A percentile compares a stretch with the other conserved stretches of the same genome.
Conservation (phyloP, 2,888 invertebrate species). For the Orgyia antiqua region DNA sequence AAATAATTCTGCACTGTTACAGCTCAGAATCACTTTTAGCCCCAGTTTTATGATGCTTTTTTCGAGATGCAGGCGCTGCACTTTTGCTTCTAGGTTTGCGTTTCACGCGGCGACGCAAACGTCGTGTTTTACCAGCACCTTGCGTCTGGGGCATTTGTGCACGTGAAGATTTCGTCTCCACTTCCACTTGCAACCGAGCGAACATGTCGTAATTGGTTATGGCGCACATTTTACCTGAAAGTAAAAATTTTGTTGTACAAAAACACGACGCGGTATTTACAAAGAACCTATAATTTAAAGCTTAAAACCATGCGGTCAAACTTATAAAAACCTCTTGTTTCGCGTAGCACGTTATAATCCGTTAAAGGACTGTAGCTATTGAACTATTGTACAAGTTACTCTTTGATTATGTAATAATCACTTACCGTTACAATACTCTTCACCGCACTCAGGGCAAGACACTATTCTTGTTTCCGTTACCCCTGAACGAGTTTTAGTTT, state of each 20-base stretch:
- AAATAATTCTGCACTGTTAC: too few relatives aligned
- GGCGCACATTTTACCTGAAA: slow-evolving; percentile 65
- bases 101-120: slow-evolving; percentile 45
- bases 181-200: slow-evolving; percentile 61
- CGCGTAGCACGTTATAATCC: too few relatives aligned
- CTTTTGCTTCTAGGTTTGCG: slow-evolving; percentile 65
- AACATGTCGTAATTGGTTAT: slow-evolving; percentile 75
- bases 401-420: slow-evolving; percentile 5
- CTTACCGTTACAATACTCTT: slow-evolving; percentile 89
- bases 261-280: too few relatives aligned
- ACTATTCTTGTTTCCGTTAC: slow-evolving; percentile 87
- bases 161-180: slow-evolving; percentile 57
- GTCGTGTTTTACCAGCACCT: slow-evolving; percentile 42
- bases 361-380: too few relatives aligned
- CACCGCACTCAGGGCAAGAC: slow-evolving; percentile 88
- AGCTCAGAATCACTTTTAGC: slow-evolving; percentile 70
- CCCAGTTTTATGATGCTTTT: slow-evolving; percentile 48
- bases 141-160: slow-evolving; percentile 39
- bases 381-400: too few relatives aligned
- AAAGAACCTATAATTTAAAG: too few relatives aligned
- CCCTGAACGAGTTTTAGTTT: slow-evolving; percentile 90
- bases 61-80: slow-evolving; percentile 51
- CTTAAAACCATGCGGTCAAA: too few relatives aligned
- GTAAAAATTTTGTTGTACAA: too few relatives aligned
- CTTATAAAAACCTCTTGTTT: too few relatives aligned